Evolutionary conservation across 2,888 invertebrate species (phyloP).

Genomic region (Mellilla xanthometata): DNA sequence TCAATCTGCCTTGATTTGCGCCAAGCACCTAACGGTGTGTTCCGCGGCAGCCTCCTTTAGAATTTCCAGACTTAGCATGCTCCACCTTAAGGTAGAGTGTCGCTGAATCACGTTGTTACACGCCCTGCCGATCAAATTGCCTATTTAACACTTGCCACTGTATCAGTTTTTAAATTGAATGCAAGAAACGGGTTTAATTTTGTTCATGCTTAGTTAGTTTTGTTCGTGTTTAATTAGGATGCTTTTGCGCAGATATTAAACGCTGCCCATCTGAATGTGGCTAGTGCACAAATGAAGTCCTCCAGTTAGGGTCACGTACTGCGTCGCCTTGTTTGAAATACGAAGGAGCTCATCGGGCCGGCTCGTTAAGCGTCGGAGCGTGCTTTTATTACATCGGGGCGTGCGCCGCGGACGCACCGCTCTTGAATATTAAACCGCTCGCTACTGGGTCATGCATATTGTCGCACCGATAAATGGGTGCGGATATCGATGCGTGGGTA

Average conservation of each 20-base stretch:
- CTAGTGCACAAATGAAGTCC: conserved; percentile 64
- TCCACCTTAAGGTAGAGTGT: too few relatives aligned
- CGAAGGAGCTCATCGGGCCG: conserved; percentile 78
- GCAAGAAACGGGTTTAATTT: too few relatives aligned
- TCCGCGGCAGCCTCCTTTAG: too few relatives aligned
- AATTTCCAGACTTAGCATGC: too few relatives aligned
- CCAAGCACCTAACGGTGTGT: too few relatives aligned
- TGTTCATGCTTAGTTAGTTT: too few relatives aligned
- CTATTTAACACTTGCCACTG: too few relatives aligned
- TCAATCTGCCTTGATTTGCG: too few relatives aligned
- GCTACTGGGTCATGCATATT: conserved; percentile 74
- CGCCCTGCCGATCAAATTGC: too few relatives aligned
- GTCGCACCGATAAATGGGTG: conserved; percentile 56
- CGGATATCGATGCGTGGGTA: conserved; percentile 49
- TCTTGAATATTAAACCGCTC: conserved; percentile 77
- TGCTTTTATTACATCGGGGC: conserved; percentile 78
- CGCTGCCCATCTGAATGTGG: conserved; percentile 61
- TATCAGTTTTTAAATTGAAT: too few relatives aligned
- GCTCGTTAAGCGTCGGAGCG: conserved; percentile 79
- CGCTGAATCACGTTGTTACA: too few relatives aligned
- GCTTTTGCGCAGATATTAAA: conserved; percentile 1
- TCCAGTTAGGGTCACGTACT: conserved; percentile 72
- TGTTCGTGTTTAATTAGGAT: too few relatives aligned
- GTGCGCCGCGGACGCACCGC: conserved; percentile 69
- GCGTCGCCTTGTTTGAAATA: conserved; percentile 78